Percentiles rank a stretch among this genome's conserved stretches.
Conservation (phyloP, 1,140 invertebrate genomes). For the Spodoptera frugiperda region DNA sequence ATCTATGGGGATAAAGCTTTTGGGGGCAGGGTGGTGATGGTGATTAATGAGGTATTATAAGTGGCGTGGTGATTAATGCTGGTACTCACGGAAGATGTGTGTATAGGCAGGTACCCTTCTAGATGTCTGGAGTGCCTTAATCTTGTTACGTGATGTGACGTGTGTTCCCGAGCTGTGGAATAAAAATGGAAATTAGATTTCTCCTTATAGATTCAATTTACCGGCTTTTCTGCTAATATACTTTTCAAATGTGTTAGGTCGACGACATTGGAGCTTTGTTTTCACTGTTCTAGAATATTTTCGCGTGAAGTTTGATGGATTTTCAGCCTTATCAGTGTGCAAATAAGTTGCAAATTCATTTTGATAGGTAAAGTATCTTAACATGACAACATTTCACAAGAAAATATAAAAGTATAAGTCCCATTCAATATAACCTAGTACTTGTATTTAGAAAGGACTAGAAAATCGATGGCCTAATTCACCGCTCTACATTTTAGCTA, state of each 20-base stretch:
- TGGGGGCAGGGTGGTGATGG: conserved; percentile 52
- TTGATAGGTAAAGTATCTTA: too few species aligned
- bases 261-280: background rate
- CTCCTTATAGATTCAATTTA: background rate
- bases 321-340: too few species aligned
- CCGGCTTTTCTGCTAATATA: background rate
- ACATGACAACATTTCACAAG: too few species aligned
- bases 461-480: background rate
- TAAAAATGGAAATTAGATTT: conserved; percentile 53
- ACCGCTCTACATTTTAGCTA: background rate
- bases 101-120: conserved; percentile 73
- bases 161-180: conserved; percentile 75
- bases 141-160: conserved; percentile 77
- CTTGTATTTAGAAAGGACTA: too few species aligned
- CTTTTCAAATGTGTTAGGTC: background rate
- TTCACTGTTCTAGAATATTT: background rate
- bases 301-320: background rate
- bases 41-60: conserved; percentile 54
- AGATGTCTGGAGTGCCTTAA: conserved; percentile 81
- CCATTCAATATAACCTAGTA: background rate
- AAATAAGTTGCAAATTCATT: too few species aligned
- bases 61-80: conserved; percentile 51
- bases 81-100: conserved; percentile 78
- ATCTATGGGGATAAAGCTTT: conserved; percentile 78
- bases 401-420: too few species aligned